Conservation (phyloP, 2,113 vertebrate species). For the Psephotus haematonotus region DNA sequence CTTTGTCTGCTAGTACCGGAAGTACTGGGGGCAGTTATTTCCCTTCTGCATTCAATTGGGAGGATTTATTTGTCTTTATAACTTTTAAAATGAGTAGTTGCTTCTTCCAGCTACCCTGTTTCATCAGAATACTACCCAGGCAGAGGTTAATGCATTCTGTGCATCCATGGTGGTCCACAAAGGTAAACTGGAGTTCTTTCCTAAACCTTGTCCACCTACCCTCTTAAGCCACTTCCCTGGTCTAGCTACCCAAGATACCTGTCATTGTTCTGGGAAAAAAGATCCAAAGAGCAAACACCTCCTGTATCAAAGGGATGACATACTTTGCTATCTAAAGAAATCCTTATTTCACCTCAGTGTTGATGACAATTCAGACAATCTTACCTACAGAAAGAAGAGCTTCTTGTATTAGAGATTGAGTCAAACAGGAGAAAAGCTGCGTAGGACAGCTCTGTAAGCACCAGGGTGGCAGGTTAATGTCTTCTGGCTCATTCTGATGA, state of each 20-base stretch:
- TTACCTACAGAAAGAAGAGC: not conserved
- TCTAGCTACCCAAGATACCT: not conserved
- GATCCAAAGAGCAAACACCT: not conserved
- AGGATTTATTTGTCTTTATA: not conserved
- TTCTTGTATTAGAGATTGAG: not conserved
- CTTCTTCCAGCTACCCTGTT: not conserved
- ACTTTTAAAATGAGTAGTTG: not conserved
- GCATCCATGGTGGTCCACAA: not conserved
- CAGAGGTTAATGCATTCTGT: not conserved
- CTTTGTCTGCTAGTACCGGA: not conserved
- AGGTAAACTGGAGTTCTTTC: not conserved
- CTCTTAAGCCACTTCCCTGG: not conserved
- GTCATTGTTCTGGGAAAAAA: not conserved
- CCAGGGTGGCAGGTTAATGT: not conserved
- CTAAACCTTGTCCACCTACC: not conserved
- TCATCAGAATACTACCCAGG: not conserved
- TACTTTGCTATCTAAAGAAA: not conserved
- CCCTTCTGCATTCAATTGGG: not conserved
- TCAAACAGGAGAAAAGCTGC: accelerated
- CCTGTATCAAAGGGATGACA: not conserved
- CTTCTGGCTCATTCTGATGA: not conserved
- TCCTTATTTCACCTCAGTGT: not conserved
- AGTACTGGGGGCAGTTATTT: not conserved
- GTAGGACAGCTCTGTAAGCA: not conserved
- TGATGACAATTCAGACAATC: not conserved